Evolutionary conservation across 2,888 invertebrate species (phyloP).

Genomic region (Cosmorhoe ocellata): DNA sequence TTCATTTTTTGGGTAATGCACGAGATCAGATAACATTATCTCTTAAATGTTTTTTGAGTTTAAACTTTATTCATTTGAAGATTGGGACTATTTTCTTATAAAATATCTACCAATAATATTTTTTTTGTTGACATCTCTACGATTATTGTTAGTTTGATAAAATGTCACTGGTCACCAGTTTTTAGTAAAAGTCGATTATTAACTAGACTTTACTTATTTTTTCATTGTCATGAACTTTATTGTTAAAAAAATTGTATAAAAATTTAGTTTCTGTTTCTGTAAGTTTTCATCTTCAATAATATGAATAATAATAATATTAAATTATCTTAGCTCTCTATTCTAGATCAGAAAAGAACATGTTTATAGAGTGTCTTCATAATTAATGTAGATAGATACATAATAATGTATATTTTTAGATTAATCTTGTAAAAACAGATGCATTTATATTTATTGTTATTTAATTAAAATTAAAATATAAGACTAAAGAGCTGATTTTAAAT

Average conservation of each 20-base stretch:
- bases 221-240: background rate
- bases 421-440: conserved; percentile 62
- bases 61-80: no score
- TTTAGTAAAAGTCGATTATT: no score
- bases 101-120: no score
- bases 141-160: no score
- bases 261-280: background rate
- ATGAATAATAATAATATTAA: background rate
- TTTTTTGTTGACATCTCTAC: no score
- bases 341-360: conserved; percentile 3
- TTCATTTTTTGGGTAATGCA: no score
- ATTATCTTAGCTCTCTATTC: conserved; percentile 29
- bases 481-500: conserved; percentile 44
- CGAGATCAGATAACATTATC: no score
- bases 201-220: background rate
- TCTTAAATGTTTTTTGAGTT: no score
- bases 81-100: no score
- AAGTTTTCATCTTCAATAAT: background rate
- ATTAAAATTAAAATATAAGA: conserved; percentile 54
- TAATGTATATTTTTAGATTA: conserved; percentile 44
- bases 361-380: conserved; percentile 13
- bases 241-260: background rate
- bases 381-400: conserved; percentile 14
- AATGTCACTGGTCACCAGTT: no score
- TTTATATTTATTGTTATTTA: conserved; percentile 65